Conservation (phyloP, 2,797 vertebrate species). For the Lutjanus argentimaculatus region DNA sequence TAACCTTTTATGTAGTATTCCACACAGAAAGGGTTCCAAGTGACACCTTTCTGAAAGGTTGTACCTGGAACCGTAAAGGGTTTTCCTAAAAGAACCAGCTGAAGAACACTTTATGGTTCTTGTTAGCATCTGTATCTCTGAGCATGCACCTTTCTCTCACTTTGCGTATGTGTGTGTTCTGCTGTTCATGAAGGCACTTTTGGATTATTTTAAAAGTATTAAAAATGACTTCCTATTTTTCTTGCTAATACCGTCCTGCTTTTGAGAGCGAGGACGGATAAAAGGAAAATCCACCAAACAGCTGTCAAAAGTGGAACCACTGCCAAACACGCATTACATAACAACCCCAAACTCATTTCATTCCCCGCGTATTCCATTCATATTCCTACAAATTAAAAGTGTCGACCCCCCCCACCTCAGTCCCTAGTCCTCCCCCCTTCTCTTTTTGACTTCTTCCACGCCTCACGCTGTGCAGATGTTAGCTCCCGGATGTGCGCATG, state of each 20-base stretch:
- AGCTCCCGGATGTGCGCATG: constrained; percentile 72
- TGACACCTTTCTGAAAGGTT: too few species aligned
- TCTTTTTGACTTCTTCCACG: constrained; percentile 46
- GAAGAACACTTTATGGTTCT: too few species aligned
- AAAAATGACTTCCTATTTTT: constrained; percentile 31
- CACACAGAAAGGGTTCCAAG: too few species aligned
- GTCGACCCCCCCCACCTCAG: too few species aligned
- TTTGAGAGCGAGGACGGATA: constrained; percentile 46
- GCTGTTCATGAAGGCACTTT: constrained; percentile 11
- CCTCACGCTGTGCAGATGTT: constrained; percentile 76
- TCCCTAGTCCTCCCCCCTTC: neutral
- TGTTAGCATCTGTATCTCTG: too few species aligned
- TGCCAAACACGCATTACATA: constrained; percentile 69
- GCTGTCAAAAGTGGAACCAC: constrained; percentile 66
- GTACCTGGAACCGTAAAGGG: too few species aligned
- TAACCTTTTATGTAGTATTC: too few species aligned
- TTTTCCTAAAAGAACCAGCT: too few species aligned
- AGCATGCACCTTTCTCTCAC: neutral
- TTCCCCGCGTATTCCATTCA: constrained; percentile 57
- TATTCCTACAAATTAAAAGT: constrained; percentile 57
- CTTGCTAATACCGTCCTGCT: constrained; percentile 29
- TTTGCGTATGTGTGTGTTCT: constrained; percentile 1
- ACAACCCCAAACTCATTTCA: constrained; percentile 48
- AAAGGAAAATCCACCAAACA: constrained; percentile 70
- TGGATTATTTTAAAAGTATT: constrained; percentile 47